Evolutionary conservation across 2,888 invertebrate species (phyloP), one percentile per base, ranked within the genome.

Genomic region (Malachius bipustulatus): DNA sequence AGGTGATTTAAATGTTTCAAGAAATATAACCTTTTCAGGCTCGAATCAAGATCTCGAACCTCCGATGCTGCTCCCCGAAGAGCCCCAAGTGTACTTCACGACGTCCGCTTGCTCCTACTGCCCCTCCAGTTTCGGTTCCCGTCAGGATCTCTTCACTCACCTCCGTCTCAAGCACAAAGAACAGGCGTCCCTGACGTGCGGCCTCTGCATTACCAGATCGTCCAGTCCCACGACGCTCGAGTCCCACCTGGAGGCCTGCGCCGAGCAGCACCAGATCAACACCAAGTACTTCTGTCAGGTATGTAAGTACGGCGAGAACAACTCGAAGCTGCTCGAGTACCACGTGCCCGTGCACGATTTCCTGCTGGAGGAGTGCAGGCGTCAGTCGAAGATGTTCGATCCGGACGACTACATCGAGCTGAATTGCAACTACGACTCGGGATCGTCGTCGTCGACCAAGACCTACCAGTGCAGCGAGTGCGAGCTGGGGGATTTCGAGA

Each of bases 291-390:
- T 63, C 30, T 70, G 69, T 39, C 63, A 64, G 24, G 63, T 71
- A 24, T 72, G 71, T 47, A 65, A 65, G 14, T 63, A 69, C 37
- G 69, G 69, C 43, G 71, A 71, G 42, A 70, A 71, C 44, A 70
- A 68, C 13, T 58, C 65, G 26, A 69, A 69, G 47, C 65, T 64
- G 41, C 41, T 61, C 14, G 60, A 61, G 37, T 66, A 67, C 19
- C 72, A 73, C 46, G 63, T 71, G 4, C 57, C 66, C 2, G 66
- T 70, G 32, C 73, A 73, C 49, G 67, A 68, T 36, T 60, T 71
- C 33, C 57, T 68, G 39, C 50, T 66, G 10, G 58, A 57, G 12
- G 62, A 44, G 14, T 62, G 59, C 41, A 55, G 51, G 34, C 56
- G 54, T 37, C 54, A 59, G 32, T 44, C 48, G 16, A 54, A 51